A percentile compares a stretch with the other conserved stretches of the same genome.
These are phyloP conservation scores for Gorsachius magnificus DNA, from an alignment of 2,797 vertebrate species.

Conservation along the genomic window DNA sequence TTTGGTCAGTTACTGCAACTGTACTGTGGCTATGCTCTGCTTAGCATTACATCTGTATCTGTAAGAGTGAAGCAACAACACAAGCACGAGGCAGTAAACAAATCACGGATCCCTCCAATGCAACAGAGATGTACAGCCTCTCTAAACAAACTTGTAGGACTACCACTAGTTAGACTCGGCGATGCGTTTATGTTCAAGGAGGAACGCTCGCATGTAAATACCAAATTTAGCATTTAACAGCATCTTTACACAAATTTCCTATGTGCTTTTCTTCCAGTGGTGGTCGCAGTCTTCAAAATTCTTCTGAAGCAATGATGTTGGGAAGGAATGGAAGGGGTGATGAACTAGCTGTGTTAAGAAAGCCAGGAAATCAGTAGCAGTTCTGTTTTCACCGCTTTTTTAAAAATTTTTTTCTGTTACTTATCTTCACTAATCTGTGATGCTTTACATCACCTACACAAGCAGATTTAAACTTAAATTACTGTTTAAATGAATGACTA, in stretches of 20 bases:
- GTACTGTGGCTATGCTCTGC: not conserved
- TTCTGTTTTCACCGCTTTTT: not conserved
- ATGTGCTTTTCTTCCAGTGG: not conserved
- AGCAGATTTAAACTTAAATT: not conserved
- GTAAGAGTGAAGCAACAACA: not conserved
- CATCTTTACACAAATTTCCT: not conserved
- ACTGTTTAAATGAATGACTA: not conserved
- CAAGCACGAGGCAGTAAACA: not conserved
- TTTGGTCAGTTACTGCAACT: not conserved
- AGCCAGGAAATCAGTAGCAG: too few species aligned
- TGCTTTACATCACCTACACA: not conserved
- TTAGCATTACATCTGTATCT: not conserved
- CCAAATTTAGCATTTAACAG: constrained; percentile 5
- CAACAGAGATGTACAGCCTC: not conserved
- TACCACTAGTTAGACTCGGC: not conserved
- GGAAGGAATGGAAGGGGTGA: not conserved
- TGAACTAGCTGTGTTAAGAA: not conserved
- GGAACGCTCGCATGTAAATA: not conserved
- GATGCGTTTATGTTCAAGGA: not conserved
- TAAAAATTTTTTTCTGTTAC: not conserved
- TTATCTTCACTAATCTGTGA: not conserved
- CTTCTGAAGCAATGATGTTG: not conserved
- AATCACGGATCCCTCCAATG: not conserved
- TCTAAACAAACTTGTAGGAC: not conserved
- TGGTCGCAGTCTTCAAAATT: not conserved